Evolutionary conservation across 2,888 invertebrate genomes (phyloP).

Genomic region (Stenurella melanura): DNA sequence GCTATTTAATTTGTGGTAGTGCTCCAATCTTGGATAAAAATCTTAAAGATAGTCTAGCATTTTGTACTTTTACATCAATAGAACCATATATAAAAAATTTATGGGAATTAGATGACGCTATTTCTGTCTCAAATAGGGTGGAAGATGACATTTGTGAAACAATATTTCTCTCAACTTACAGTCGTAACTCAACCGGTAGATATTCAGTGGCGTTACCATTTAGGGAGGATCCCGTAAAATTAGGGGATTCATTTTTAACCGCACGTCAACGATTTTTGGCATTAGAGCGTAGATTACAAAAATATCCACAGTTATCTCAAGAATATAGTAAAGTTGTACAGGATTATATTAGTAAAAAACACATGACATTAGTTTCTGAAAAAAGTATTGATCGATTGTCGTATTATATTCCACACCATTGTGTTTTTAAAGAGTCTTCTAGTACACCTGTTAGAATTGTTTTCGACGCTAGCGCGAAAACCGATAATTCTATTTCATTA

Average conservation of each 20-base stretch:
- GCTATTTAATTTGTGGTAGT: too few species aligned
- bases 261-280: too few species aligned
- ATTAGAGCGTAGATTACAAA: too few species aligned
- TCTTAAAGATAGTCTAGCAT: too few species aligned
- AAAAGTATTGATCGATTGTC: background rate
- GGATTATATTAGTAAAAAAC: background rate
- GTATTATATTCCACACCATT: slow-evolving; percentile 23
- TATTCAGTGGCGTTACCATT: too few species aligned
- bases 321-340: slow-evolving; percentile 2
- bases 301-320: slow-evolving; percentile 7
- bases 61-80: too few species aligned
- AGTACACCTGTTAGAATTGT: slow-evolving; percentile 22
- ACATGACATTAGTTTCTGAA: too few species aligned
- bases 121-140: background rate
- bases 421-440: slow-evolving; percentile 2
- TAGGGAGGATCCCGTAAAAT: too few species aligned
- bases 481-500: too few species aligned
- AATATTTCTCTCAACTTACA: slow-evolving; percentile 4
- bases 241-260: too few species aligned
- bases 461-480: too few species aligned
- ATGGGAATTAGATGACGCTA: slow-evolving; percentile 21
- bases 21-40: too few species aligned
- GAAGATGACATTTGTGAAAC: slow-evolving; percentile 25
- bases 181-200: background rate
- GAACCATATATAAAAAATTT: slow-evolving; percentile 21